Conservation (phyloP, 2,113 vertebrate genomes). For the Pangasianodon gigas region DNA sequence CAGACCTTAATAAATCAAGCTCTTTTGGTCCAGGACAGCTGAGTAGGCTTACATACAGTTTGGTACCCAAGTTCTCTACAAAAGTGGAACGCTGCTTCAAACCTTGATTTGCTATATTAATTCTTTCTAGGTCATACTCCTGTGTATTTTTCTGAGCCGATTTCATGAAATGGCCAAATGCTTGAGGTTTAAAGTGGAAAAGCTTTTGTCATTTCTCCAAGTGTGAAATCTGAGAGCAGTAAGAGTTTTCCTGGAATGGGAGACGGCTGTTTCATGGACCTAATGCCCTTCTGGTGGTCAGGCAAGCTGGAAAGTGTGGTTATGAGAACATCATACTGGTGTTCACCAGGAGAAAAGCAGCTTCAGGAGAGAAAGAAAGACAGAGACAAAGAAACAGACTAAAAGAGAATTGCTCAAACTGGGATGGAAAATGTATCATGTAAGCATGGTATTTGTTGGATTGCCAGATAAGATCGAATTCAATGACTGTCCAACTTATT, state of each 20-base stretch:
- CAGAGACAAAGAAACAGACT: slow-evolving; percentile 27
- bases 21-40: neutral
- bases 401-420: neutral
- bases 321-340: slow-evolving; percentile 50
- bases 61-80: neutral
- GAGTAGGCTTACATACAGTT: neutral
- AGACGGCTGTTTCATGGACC: slow-evolving; percentile 48
- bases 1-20: neutral
- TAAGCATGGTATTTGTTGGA: slow-evolving; percentile 33
- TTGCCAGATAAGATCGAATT: slow-evolving; percentile 42
- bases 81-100: neutral
- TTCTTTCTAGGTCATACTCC: slow-evolving; percentile 20
- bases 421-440: slow-evolving; percentile 45
- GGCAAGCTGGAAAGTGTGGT: slow-evolving; percentile 55
- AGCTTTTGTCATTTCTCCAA: slow-evolving; percentile 49
- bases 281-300: slow-evolving; percentile 53
- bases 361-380: slow-evolving; percentile 24
- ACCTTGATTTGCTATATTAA: slow-evolving; percentile 9
- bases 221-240: slow-evolving; percentile 50
- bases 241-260: slow-evolving; percentile 48
- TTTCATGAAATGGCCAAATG: slow-evolving; percentile 32
- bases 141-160: slow-evolving; percentile 29
- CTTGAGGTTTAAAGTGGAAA: slow-evolving; percentile 42
- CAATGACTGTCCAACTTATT: slow-evolving; percentile 18
- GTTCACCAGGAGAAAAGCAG: slow-evolving; percentile 40